A percentile compares a stretch with the other conserved stretches of the same genome.
Conservation (phyloP, 1,140 invertebrate species). For the Zelostemma sp. region DNA sequence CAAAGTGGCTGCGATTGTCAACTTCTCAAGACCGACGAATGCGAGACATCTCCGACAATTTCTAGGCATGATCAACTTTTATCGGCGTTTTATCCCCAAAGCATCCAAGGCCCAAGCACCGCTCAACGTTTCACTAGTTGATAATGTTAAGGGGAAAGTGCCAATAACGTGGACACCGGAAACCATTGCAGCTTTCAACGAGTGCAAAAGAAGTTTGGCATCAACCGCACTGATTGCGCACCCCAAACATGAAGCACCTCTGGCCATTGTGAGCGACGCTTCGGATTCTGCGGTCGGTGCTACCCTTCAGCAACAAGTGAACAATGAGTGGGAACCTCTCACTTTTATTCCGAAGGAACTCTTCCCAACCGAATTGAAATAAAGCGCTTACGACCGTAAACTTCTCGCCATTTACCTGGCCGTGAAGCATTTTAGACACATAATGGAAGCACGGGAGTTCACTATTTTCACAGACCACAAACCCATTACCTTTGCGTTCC, state of each 20-base stretch:
- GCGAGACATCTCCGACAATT: slow-evolving; percentile 50
- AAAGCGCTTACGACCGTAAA: slow-evolving; percentile 54
- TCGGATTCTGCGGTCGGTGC: slow-evolving; percentile 37
- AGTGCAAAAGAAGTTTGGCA: slow-evolving; percentile 25
- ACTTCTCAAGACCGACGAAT: slow-evolving; percentile 35
- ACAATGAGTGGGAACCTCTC: slow-evolving; percentile 29
- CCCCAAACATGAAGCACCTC: not conserved
- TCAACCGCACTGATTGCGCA: slow-evolving; percentile 51
- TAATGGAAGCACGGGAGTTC: slow-evolving; percentile 50
- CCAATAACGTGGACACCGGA: slow-evolving; percentile 34
- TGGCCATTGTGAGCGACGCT: slow-evolving; percentile 40
- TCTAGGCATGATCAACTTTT: slow-evolving; percentile 59
- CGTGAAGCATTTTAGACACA: slow-evolving; percentile 49
- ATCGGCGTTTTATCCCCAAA: not conserved
- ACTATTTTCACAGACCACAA: slow-evolving; percentile 57
- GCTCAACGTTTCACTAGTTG: slow-evolving; percentile 37
- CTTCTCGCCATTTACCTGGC: slow-evolving; percentile 46
- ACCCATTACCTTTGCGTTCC: slow-evolving; percentile 19
- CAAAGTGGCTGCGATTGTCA: slow-evolving; percentile 45
- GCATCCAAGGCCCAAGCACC: slow-evolving; percentile 2
- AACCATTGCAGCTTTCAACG: slow-evolving; percentile 27
- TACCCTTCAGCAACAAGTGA: not conserved
- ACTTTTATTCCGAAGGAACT: slow-evolving; percentile 62
- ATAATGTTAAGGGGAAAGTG: slow-evolving; percentile 43
- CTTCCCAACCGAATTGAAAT: slow-evolving; percentile 48